Evolutionary conservation across 2,888 invertebrate genomes (phyloP).

Genomic region (Pseudococcus viburni): DNA sequence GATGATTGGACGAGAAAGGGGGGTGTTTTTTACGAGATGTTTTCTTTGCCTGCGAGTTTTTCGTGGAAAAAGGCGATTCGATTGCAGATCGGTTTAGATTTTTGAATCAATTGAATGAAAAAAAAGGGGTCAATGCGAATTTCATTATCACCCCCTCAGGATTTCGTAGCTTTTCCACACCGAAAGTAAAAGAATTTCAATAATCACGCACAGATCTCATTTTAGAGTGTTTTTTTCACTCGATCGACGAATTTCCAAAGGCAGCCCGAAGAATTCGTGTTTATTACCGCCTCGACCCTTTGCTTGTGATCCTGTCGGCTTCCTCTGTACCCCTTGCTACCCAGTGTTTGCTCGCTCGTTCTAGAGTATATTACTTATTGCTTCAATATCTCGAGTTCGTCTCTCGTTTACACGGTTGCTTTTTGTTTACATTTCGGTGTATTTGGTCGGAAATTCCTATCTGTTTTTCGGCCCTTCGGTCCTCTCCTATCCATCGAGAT

Average conservation of each 20-base stretch:
- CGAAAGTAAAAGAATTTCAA: background rate
- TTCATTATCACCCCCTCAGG: background rate
- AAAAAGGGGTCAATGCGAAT: too few relatives aligned
- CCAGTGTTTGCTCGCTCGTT: background rate
- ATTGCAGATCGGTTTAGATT: too few relatives aligned
- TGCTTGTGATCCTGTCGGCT: background rate
- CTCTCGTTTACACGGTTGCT: conserved; percentile 34
- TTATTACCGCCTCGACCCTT: conserved; percentile 7
- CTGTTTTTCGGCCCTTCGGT: background rate
- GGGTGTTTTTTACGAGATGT: background rate
- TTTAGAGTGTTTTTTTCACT: background rate
- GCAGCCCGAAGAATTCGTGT: background rate
- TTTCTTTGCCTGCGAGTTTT: background rate
- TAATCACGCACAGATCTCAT: background rate
- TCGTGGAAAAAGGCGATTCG: too few relatives aligned
- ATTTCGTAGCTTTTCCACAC: background rate
- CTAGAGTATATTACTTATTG: conserved; percentile 47
- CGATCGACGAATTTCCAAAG: background rate
- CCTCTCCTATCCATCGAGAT: background rate
- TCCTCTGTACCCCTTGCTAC: background rate
- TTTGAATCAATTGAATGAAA: too few relatives aligned
- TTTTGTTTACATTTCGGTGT: conserved; percentile 36
- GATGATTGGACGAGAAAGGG: background rate
- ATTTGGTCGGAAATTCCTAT: conserved; percentile 42
- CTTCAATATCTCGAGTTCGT: conserved; percentile 41